phyloP scores from a whole-genome alignment of 1,140 invertebrate genomes.

The Pectinophora gossypiella region DNA sequence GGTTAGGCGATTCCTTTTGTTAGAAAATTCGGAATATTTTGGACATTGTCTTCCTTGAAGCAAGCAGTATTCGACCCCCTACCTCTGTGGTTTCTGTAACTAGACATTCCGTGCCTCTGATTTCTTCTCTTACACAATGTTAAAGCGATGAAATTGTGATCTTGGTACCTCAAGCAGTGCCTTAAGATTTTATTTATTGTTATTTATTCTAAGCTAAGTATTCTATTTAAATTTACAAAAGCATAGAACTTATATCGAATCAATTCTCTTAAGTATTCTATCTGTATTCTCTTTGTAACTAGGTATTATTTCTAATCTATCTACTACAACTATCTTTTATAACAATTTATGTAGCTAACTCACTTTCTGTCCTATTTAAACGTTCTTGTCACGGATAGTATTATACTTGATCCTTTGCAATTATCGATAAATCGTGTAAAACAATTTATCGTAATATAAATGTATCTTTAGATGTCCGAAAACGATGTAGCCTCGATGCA shows the following conservation, averaged over 20 bases:
- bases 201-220: constrained; percentile 65
- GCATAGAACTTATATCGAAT: constrained; percentile 46
- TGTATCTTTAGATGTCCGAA: no score
- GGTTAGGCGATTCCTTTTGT: constrained; percentile 17
- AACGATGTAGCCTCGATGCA: no score
- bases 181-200: constrained; percentile 74
- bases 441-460: no score
- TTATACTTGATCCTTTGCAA: no score
- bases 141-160: constrained; percentile 65
- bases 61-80: constrained; percentile 31
- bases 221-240: constrained; percentile 60
- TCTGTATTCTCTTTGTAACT: no score
- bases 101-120: constrained; percentile 65
- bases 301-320: no score
- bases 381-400: no score
- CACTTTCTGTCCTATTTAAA: no score
- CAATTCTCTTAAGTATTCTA: no score
- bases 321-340: no score
- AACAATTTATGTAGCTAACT: no score
- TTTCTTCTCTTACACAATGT: constrained; percentile 39
- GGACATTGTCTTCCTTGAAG: constrained; percentile 26
- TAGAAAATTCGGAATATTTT: constrained; percentile 47
- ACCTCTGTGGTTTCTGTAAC: constrained; percentile 30
- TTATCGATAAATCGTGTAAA: no score
- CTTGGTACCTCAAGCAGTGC: constrained; percentile 67